These are phyloP conservation scores for Misgurnus mizolepis DNA, from an alignment of 2,113 vertebrate species.

Conservation along the genomic window DNA sequence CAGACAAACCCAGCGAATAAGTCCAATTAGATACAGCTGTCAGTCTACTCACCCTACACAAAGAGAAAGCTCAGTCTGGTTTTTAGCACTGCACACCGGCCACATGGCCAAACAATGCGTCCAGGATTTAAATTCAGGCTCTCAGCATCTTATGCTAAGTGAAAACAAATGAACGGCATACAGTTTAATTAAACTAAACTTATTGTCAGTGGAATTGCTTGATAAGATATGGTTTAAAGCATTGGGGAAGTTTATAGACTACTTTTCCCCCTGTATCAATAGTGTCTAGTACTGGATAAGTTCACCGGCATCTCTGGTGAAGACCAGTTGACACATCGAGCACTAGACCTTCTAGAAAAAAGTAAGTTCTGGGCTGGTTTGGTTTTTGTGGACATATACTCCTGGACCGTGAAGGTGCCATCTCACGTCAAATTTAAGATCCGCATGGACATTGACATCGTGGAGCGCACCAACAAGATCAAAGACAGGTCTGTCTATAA, in stretches of 20 bases:
- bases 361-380: slow-evolving; percentile 93
- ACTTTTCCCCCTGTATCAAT: slow-evolving; percentile 49
- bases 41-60: slow-evolving; percentile 59
- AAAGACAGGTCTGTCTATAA: slow-evolving; percentile 83
- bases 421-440: slow-evolving; percentile 90
- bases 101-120: slow-evolving; percentile 7
- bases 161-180: slow-evolving; percentile 5
- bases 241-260: too few relatives aligned
- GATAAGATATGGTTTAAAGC: not conserved
- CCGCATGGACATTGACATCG: slow-evolving; percentile 91
- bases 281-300: slow-evolving; percentile 91
- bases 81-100: slow-evolving; percentile 11
- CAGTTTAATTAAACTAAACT: slow-evolving; percentile 8
- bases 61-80: slow-evolving; percentile 18
- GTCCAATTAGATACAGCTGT: slow-evolving; percentile 78
- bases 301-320: slow-evolving; percentile 84
- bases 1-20: slow-evolving; percentile 62
- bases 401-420: slow-evolving; percentile 76
- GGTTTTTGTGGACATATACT: slow-evolving; percentile 81
- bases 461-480: slow-evolving; percentile 95
- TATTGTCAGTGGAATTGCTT: not conserved
- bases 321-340: slow-evolving; percentile 75
- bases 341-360: slow-evolving; percentile 82
- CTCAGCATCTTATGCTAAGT: not conserved
- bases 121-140: not conserved